Conservation (phyloP, 2,113 vertebrate genomes). For the Macroglossus sobrinus region DNA sequence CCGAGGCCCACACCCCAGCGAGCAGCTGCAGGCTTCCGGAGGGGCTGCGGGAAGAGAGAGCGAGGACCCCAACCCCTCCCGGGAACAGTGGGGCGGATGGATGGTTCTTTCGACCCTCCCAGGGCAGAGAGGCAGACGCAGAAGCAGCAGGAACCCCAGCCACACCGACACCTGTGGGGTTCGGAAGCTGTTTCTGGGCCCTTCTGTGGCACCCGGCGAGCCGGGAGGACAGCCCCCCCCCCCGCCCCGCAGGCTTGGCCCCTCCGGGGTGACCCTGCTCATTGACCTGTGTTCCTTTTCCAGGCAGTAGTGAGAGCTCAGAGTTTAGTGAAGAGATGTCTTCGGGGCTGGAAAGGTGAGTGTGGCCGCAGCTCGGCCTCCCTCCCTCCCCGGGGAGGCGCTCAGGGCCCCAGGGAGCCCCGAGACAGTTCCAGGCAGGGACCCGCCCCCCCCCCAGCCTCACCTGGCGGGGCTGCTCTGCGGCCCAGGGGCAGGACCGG, state of each 20-base stretch:
- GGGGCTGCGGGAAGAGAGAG: not conserved
- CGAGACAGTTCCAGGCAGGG: not conserved
- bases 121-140: not conserved
- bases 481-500: not conserved
- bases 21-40: not conserved
- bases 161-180: not conserved
- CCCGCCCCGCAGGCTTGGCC: too few relatives aligned
- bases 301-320: conserved; percentile 97
- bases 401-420: conserved; percentile 23
- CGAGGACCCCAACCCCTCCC: not conserved
- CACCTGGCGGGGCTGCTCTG: not conserved
- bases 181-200: not conserved
- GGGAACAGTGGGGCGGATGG: not conserved
- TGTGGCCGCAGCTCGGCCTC: conserved; percentile 69
- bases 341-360: conserved; percentile 93
- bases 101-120: not conserved
- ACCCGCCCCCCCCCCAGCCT: not conserved
- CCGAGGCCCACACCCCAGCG: not conserved
- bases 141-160: not conserved
- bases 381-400: conserved; percentile 30
- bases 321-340: conserved; percentile 94
- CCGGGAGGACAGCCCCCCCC: not conserved
- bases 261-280: conserved; percentile 38
- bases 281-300: conserved; percentile 79
- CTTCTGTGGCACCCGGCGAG: not conserved